Conservation (phyloP, 2,888 invertebrate species). For the Nudaria mundana region DNA sequence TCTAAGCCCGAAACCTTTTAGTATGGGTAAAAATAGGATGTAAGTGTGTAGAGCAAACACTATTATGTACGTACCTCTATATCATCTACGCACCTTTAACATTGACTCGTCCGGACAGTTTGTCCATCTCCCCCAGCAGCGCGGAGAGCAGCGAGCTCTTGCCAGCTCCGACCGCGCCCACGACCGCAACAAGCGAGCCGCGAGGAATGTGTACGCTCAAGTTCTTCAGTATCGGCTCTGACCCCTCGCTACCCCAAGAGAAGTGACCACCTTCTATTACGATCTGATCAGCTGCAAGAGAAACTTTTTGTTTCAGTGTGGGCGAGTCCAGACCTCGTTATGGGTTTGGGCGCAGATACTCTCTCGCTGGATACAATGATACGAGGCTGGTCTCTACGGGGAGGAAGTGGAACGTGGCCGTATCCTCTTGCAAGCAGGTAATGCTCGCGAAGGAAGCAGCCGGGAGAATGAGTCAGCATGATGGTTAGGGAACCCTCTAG, state of each 20-base stretch:
- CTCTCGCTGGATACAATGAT: too few relatives aligned
- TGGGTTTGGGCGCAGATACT: too few relatives aligned
- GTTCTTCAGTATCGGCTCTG: slow-evolving; percentile 85
- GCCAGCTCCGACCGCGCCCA: slow-evolving; percentile 93
- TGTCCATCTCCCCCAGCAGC: slow-evolving; percentile 95
- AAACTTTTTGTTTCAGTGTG: too few relatives aligned
- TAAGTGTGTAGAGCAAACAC: neutral
- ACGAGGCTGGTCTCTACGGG: too few relatives aligned
- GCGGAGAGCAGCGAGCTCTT: slow-evolving; percentile 95
- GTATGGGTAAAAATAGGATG: neutral
- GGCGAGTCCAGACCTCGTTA: too few relatives aligned
- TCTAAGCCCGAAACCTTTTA: too few relatives aligned
- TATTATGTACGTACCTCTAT: neutral
- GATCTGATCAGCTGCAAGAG: slow-evolving; percentile 85
- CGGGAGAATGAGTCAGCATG: too few relatives aligned
- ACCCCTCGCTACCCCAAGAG: slow-evolving; percentile 91
- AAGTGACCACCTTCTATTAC: slow-evolving; percentile 93
- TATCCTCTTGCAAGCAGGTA: too few relatives aligned
- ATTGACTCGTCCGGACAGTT: slow-evolving; percentile 88
- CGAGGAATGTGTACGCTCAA: slow-evolving; percentile 87
- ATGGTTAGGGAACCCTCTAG: too few relatives aligned
- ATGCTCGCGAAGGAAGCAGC: too few relatives aligned
- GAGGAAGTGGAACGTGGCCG: too few relatives aligned
- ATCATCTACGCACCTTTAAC: slow-evolving; percentile 52
- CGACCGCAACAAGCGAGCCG: slow-evolving; percentile 89